These are phyloP conservation scores for Epinephelus coioides DNA, from an alignment of 2,797 vertebrate genomes.

Conservation along the genomic window DNA sequence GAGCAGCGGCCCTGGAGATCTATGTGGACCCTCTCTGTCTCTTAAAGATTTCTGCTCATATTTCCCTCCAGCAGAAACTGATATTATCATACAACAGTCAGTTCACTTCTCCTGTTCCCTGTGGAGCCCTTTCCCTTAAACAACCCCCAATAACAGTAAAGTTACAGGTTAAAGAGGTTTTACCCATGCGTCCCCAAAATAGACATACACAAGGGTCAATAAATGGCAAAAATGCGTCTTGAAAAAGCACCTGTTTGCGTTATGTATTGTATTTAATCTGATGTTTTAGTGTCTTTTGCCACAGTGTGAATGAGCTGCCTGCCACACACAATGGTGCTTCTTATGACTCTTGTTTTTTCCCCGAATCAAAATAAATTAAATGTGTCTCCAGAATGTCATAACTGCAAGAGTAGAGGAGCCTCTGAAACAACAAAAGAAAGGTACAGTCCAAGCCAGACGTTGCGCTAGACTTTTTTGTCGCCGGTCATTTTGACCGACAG, in stretches of 20 bases:
- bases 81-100: constrained; percentile 68
- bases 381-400: too few relatives aligned
- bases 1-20: constrained; percentile 74
- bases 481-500: too few relatives aligned
- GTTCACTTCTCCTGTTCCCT: constrained; percentile 55
- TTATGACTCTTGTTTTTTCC: too few relatives aligned
- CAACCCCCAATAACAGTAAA: constrained; percentile 53
- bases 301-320: neutral
- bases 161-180: constrained; percentile 33
- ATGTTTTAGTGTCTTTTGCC: neutral
- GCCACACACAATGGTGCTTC: too few relatives aligned
- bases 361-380: too few relatives aligned
- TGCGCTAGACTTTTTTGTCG: too few relatives aligned
- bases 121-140: constrained; percentile 78
- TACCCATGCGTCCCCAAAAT: constrained; percentile 54
- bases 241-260: neutral
- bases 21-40: constrained; percentile 78
- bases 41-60: constrained; percentile 81
- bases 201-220: constrained; percentile 20
- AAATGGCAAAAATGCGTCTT: neutral
- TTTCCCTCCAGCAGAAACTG: constrained; percentile 75
- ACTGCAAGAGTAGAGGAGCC: too few relatives aligned
- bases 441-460: too few relatives aligned
- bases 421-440: too few relatives aligned
- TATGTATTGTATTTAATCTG: neutral